Evolutionary conservation across 2,113 vertebrate species (phyloP).

Genomic region (Redunca redunca): DNA sequence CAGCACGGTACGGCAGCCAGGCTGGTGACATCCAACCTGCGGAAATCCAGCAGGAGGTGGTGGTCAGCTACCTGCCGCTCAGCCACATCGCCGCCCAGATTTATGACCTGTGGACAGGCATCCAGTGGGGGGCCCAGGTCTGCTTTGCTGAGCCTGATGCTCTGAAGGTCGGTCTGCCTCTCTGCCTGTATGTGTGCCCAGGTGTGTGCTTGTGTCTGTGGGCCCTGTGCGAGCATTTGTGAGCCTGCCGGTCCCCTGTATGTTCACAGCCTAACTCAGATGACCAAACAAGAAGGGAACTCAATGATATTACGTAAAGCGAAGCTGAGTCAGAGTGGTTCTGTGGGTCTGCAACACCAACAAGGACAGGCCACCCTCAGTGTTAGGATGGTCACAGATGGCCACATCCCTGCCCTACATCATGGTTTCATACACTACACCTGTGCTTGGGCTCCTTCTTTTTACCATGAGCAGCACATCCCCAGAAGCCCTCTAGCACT

Average conservation of each 20-base stretch:
- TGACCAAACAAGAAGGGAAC: not conserved
- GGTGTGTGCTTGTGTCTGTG: accelerated
- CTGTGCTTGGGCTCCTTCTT: not conserved
- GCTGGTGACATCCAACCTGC: conserved; percentile 86
- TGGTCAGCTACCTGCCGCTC: conserved; percentile 92
- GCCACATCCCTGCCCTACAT: not conserved
- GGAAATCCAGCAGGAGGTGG: conserved; percentile 86
- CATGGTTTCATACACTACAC: not conserved
- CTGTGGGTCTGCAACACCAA: accelerated
- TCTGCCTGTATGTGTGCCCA: not conserved
- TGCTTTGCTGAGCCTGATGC: conserved; percentile 92
- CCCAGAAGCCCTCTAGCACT: not conserved
- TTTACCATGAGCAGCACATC: not conserved
- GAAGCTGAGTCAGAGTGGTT: not conserved
- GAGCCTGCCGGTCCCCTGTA: accelerated
- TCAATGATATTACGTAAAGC: accelerated
- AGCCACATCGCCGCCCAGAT: conserved; percentile 93
- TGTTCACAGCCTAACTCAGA: not conserved
- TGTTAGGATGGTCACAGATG: not conserved
- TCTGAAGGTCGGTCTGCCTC: conserved; percentile 84
- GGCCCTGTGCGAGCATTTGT: accelerated
- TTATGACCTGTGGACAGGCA: conserved; percentile 90
- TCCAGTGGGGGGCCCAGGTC: conserved; percentile 89
- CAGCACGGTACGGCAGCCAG: conserved; percentile 82
- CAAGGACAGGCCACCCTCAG: accelerated